A percentile compares a stretch with the other conserved stretches of the same genome.
phyloP scores from a whole-genome alignment of 2,888 invertebrate genomes.

The Lepidochrysops patricia region DNA sequence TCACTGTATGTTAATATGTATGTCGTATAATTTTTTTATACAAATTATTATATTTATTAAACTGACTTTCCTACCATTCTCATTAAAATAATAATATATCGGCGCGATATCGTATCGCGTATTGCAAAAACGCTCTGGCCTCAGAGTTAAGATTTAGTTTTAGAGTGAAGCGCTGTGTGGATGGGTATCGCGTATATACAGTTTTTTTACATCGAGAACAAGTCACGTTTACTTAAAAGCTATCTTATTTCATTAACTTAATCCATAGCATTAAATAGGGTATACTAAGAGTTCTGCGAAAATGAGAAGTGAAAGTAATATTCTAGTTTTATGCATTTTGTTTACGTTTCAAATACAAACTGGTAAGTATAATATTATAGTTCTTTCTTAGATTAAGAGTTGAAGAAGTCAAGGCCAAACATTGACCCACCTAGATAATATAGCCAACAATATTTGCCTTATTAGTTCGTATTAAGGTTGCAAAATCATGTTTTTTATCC shows the following conservation, averaged over 20 bases:
- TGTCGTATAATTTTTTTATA: no score
- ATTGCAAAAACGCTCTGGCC: no score
- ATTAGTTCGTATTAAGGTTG: not conserved
- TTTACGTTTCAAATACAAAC: constrained; percentile 17
- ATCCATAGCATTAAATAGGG: not conserved
- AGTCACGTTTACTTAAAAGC: no score
- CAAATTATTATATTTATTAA: no score
- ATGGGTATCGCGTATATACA: not conserved
- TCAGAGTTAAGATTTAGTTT: not conserved
- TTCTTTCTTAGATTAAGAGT: constrained; percentile 18
- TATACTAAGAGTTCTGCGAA: not conserved
- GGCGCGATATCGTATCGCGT: no score
- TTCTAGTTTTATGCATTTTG: constrained; percentile 18
- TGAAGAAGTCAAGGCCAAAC: constrained; percentile 24
- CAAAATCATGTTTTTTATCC: not conserved
- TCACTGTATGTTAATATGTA: no score
- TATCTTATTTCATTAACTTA: not conserved
- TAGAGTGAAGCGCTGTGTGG: not conserved
- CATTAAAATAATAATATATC: no score
- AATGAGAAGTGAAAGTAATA: constrained; percentile 15
- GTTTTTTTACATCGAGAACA: not conserved
- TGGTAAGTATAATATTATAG: constrained; percentile 23
- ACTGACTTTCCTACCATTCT: no score
- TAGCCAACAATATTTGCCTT: not conserved
- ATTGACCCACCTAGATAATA: not conserved